Evolutionary conservation across 2,113 vertebrate species (phyloP).

Genomic region (Eonycteris spelaea): DNA sequence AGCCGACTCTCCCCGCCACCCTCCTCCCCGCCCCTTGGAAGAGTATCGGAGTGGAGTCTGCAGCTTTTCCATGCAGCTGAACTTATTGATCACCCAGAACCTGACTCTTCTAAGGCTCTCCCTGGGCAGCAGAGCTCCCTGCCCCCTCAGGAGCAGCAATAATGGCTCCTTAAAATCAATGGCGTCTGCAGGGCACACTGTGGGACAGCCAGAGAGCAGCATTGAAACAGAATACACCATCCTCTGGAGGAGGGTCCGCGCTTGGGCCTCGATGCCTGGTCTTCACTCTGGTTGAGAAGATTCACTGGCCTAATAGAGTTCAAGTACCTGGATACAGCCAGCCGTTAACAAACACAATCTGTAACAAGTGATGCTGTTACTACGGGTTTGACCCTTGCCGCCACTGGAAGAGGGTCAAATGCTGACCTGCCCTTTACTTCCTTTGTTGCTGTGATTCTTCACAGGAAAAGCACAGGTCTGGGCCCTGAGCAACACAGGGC

Average conservation of each 20-base stretch:
- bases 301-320: neutral
- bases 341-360: neutral
- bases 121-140: neutral
- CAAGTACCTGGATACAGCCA: neutral
- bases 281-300: neutral
- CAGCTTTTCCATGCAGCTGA: neutral
- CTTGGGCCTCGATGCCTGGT: neutral
- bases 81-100: constrained; percentile 51
- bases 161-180: constrained; percentile 71
- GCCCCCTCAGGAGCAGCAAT: neutral
- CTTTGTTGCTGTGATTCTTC: neutral
- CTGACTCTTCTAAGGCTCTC: neutral
- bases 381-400: neutral
- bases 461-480: neutral
- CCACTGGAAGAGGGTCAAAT: neutral
- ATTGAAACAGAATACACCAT: neutral
- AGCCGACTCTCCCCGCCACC: neutral
- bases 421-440: neutral
- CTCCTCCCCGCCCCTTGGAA: neutral
- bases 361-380: neutral
- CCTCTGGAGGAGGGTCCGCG: neutral
- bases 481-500: neutral
- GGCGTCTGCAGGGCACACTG: constrained; percentile 19
- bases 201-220: constrained; percentile 38
- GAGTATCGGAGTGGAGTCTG: fast-evolving